Percentiles rank a stretch among this genome's conserved stretches.
phyloP scores from a whole-genome alignment of 1,140 invertebrate genomes.

The Sitobion miscanthi region DNA sequence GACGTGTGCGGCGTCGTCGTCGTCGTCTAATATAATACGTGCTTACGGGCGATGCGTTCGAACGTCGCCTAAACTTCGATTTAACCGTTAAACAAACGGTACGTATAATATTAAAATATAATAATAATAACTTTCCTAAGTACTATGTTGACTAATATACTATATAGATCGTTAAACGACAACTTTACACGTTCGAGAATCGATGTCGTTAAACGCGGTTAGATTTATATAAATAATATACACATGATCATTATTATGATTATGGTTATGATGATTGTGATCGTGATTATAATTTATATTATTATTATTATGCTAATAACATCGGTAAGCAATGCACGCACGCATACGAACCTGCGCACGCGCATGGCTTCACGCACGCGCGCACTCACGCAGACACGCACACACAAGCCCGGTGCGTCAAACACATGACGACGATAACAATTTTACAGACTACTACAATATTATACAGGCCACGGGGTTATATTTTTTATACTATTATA shows the following conservation, averaged over 20 bases:
- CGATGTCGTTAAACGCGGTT: constrained; percentile 2
- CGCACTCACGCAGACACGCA: neutral
- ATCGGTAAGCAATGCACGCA: neutral
- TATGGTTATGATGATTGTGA: neutral
- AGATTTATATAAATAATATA: constrained; percentile 16
- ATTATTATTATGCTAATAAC: neutral
- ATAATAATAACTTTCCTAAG: neutral
- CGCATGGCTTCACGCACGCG: neutral
- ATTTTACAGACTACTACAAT: neutral
- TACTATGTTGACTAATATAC: neutral
- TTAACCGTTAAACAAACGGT: neutral
- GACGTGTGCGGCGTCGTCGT: neutral
- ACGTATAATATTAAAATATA: neutral
- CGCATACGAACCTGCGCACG: neutral
- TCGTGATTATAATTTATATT: neutral
- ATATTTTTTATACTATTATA: no score
- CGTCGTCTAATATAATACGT: neutral
- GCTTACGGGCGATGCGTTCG: neutral
- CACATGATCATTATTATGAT: neutral
- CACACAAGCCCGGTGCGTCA: neutral
- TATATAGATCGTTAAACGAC: neutral
- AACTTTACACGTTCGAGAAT: neutral
- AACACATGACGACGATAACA: neutral
- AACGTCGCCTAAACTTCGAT: neutral
- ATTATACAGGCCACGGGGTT: no score